These are phyloP conservation scores for Nothocercus julius DNA, from an alignment of 2,113 vertebrate species.

Conservation along the genomic window DNA sequence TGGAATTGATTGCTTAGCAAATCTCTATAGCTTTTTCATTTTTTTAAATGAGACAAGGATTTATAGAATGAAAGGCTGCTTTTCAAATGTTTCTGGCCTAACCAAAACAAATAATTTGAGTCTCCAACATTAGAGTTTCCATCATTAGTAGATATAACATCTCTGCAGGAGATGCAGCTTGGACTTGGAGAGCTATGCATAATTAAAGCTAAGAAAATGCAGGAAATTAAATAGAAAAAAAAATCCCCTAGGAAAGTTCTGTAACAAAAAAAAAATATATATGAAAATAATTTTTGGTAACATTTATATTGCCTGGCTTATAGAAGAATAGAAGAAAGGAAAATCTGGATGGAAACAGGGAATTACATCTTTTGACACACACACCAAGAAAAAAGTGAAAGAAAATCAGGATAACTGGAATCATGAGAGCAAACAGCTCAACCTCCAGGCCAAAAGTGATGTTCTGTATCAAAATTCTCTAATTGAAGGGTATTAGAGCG, in stretches of 20 bases:
- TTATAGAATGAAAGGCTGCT: neutral
- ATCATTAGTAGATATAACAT: neutral
- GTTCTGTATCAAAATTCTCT: neutral
- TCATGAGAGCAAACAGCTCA: neutral
- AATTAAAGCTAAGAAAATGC: neutral
- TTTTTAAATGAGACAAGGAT: neutral
- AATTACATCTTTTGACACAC: neutral
- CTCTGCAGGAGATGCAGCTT: neutral
- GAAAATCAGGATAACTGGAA: neutral
- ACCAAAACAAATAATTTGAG: slow-evolving; percentile 9
- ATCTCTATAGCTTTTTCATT: neutral
- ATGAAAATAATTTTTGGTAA: neutral
- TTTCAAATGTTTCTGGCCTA: neutral
- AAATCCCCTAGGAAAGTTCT: neutral
- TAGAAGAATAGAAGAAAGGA: neutral
- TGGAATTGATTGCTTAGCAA: neutral
- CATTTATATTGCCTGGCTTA: neutral
- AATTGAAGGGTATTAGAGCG: neutral
- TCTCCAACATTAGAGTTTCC: neutral
- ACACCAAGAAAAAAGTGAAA: neutral
- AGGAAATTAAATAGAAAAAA: neutral
- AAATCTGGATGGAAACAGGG: neutral
- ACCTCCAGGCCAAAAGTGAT: neutral
- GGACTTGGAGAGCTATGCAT: neutral
- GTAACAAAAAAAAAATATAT: neutral